Evolutionary conservation across 2,113 vertebrate species (phyloP).

Genomic region (Tangachromis dhanisi): DNA sequence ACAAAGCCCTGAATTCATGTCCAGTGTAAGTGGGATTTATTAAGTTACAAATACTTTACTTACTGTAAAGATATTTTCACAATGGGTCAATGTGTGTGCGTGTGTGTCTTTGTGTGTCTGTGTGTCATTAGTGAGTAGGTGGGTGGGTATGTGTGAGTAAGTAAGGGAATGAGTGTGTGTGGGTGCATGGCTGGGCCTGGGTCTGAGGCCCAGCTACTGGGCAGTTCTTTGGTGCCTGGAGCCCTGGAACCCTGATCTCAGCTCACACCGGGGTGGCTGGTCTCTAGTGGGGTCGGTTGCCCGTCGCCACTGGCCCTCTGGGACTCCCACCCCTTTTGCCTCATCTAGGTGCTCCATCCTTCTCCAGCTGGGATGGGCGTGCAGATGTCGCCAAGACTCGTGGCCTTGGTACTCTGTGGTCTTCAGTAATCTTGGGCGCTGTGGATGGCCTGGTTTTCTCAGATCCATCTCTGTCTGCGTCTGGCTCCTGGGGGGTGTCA

Average conservation of each 20-base stretch:
- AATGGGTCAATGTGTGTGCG: not conserved
- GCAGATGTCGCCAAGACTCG: not conserved
- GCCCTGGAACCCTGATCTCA: not conserved
- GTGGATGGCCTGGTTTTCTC: fast-evolving
- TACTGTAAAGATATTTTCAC: not conserved
- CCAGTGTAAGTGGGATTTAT: not conserved
- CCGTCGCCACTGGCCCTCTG: not conserved
- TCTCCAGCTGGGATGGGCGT: not conserved
- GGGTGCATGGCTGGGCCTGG: not conserved
- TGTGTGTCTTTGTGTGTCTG: not conserved
- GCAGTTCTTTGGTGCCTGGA: not conserved
- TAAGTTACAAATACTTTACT: not conserved
- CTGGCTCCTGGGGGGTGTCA: not conserved
- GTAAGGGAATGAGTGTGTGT: not conserved
- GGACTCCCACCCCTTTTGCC: not conserved
- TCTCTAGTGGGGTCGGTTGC: not conserved
- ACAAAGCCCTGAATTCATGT: not conserved
- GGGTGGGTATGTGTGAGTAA: not conserved
- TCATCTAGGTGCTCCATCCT: not conserved
- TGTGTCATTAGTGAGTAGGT: not conserved
- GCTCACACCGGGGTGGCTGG: not conserved
- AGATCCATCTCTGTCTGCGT: not conserved
- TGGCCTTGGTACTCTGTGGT: not conserved
- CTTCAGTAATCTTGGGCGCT: not conserved
- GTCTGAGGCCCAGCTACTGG: fast-evolving